Evolutionary conservation across 2,888 invertebrate species (phyloP).

Genomic region (Eurois occulta): DNA sequence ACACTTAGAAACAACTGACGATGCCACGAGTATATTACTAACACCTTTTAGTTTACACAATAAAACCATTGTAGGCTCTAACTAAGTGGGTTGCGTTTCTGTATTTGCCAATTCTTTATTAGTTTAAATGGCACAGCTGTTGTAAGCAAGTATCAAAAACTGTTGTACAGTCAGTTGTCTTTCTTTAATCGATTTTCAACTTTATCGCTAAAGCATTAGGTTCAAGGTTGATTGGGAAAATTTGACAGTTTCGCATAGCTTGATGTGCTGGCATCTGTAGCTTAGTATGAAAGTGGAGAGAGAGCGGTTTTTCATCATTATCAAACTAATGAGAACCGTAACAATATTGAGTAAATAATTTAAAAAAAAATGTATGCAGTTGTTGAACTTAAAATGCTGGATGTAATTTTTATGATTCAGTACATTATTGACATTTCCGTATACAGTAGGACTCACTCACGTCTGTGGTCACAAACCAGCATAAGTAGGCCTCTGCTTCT

Average conservation of each 20-base stretch:
- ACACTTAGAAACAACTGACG: slow-evolving; percentile 52
- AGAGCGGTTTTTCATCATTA: not conserved
- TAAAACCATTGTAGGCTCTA: slow-evolving; percentile 53
- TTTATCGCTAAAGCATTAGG: no score
- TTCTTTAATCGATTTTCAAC: no score
- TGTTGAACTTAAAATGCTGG: not conserved
- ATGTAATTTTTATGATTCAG: not conserved
- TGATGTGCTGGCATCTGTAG: not conserved
- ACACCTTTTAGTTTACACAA: slow-evolving; percentile 54
- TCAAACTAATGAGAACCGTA: not conserved
- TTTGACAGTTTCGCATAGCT: no score
- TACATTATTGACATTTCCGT: not conserved
- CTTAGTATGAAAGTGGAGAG: no score
- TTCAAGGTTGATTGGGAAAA: no score
- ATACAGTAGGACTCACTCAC: not conserved
- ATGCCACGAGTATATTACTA: slow-evolving; percentile 30
- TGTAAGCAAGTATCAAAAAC: not conserved
- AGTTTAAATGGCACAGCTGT: slow-evolving; percentile 18
- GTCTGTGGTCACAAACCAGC: not conserved
- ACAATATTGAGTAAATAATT: not conserved
- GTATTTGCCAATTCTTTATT: slow-evolving; percentile 46
- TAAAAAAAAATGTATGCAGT: not conserved
- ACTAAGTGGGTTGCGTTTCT: slow-evolving; percentile 37
- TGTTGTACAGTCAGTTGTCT: no score
- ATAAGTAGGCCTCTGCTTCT: not conserved